These are phyloP conservation scores for Tragelaphus imberbis DNA, from an alignment of 2,113 vertebrate genomes.

Conservation along the genomic window DNA sequence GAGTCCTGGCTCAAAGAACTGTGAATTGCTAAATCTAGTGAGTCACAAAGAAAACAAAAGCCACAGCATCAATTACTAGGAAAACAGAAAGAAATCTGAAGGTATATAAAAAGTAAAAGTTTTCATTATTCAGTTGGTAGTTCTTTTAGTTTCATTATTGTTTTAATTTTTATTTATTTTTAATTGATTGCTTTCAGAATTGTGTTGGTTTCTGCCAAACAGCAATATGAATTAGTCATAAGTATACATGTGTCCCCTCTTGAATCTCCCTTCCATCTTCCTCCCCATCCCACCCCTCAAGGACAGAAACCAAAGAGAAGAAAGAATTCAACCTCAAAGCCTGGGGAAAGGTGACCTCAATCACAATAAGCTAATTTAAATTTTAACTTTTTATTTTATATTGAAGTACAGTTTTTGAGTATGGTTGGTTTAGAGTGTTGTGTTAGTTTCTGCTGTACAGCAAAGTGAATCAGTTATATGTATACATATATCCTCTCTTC, in stretches of 20 bases:
- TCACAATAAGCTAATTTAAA: not conserved
- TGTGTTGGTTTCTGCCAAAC: not conserved
- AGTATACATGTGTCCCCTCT: not conserved
- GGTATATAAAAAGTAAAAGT: not conserved
- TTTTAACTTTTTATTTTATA: not conserved
- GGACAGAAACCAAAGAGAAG: not conserved
- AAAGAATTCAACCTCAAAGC: not conserved
- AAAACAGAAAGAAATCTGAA: not conserved
- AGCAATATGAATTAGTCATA: not conserved
- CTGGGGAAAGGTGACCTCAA: not conserved
- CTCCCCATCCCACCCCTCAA: not conserved
- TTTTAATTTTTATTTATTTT: not conserved
- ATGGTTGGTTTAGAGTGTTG: not conserved
- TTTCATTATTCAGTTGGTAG: not conserved
- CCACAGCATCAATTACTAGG: not conserved
- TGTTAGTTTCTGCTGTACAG: not conserved
- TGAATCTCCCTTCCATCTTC: not conserved
- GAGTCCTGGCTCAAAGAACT: not conserved
- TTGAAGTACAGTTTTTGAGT: not conserved
- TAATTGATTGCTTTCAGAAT: not conserved
- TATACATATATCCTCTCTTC: not conserved
- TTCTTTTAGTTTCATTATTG: not conserved
- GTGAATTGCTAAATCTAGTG: not conserved
- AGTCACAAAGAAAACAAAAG: not conserved
- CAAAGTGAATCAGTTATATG: not conserved